A percentile compares a stretch with the other conserved stretches of the same genome.
phyloP scores from a whole-genome alignment of 2,888 invertebrate species.

The Homarus gammarus region DNA sequence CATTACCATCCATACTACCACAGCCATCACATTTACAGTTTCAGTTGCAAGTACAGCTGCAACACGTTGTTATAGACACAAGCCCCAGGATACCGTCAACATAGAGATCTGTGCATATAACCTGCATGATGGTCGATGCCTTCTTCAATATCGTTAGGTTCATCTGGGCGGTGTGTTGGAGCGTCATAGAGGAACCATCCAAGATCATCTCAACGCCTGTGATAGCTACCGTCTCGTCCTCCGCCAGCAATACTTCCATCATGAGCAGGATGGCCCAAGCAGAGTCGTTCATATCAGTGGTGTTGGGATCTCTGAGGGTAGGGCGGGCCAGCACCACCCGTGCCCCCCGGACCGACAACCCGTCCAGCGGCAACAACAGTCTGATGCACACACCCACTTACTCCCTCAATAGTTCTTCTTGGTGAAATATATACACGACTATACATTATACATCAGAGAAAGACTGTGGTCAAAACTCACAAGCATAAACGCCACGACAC shows the following conservation, averaged over 20 bases:
- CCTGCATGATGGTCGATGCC: conserved; percentile 79
- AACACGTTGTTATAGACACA: no score
- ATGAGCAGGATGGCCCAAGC: conserved; percentile 80
- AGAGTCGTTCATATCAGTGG: conserved; percentile 81
- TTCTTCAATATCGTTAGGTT: conserved; percentile 84
- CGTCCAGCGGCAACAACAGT: conserved; percentile 78
- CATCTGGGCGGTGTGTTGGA: conserved; percentile 82
- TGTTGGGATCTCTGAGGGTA: conserved; percentile 81
- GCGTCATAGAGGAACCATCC: conserved; percentile 82
- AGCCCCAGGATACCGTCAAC: no score
- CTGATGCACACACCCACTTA: conserved; percentile 76
- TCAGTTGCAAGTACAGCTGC: no score
- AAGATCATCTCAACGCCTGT: conserved; percentile 78
- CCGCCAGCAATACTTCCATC: conserved; percentile 82
- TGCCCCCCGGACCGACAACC: not conserved
- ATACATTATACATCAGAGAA: no score
- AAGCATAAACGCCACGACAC: no score
- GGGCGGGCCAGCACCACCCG: conserved; percentile 77
- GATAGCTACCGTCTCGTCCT: conserved; percentile 81
- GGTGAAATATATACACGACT: no score
- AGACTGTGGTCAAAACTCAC: no score
- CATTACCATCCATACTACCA: no score
- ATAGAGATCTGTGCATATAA: no score
- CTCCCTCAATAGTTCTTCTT: no score
- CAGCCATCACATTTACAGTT: no score